A percentile compares a stretch with the other conserved stretches of the same genome.
Conservation (phyloP, 2,797 vertebrate species). For the Peromyscus nudipes region DNA sequence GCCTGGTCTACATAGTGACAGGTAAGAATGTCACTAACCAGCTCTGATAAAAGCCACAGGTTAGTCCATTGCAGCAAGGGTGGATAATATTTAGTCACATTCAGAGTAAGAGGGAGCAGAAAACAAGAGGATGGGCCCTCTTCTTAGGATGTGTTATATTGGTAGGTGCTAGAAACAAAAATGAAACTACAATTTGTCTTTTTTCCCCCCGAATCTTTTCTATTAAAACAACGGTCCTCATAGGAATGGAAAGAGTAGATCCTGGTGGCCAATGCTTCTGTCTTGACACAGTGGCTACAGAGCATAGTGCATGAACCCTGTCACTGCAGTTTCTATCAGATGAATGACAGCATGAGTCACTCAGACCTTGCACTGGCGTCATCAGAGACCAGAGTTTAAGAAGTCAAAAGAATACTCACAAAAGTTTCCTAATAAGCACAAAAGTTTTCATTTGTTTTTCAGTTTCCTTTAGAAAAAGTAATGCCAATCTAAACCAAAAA, state of each 20-base stretch:
- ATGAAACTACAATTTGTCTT: not conserved
- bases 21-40: not conserved
- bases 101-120: not conserved
- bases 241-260: constrained; percentile 23
- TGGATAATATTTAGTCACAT: not conserved
- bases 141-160: not conserved
- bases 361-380: not conserved
- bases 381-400: not conserved
- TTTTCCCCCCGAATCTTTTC: not conserved
- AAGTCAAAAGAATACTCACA: not conserved
- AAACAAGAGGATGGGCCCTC: not conserved
- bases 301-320: not conserved
- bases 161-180: constrained; percentile 7
- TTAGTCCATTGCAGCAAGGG: not conserved
- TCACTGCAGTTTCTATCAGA: not conserved
- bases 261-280: not conserved
- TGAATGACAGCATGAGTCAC: not conserved
- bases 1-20: not conserved
- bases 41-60: not conserved
- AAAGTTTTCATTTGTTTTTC: constrained; percentile 15
- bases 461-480: constrained; percentile 19
- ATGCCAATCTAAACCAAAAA: not conserved
- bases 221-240: not conserved
- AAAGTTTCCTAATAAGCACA: not conserved
- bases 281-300: not conserved